A percentile compares a stretch with the other conserved stretches of the same genome.
Evolutionary conservation across 1,140 invertebrate species (phyloP).

Genomic region (Nebria ingens): DNA sequence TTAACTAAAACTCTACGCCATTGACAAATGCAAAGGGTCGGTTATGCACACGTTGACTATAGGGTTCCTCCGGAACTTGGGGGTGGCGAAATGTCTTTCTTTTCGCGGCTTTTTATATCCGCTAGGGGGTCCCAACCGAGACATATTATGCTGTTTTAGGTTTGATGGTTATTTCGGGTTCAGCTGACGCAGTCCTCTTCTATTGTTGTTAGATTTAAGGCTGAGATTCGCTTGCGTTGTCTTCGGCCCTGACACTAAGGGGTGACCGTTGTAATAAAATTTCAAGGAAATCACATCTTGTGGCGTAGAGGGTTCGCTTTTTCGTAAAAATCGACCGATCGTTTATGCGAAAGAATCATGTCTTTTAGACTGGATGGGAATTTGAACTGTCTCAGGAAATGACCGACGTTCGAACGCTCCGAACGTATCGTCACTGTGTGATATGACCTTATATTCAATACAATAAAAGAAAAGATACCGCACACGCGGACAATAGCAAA

Average conservation of each 20-base stretch:
- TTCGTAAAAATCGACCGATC: not conserved
- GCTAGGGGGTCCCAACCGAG: slow-evolving; percentile 13
- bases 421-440: no score
- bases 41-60: no score
- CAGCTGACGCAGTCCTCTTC: not conserved
- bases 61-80: slow-evolving; percentile 6
- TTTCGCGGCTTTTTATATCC: slow-evolving; percentile 21
- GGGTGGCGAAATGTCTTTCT: slow-evolving; percentile 23
- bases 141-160: slow-evolving; percentile 13
- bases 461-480: not conserved
- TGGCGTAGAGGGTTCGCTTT: not conserved
- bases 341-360: not conserved
- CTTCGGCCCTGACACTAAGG: slow-evolving; percentile 15
- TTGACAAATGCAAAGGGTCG: slow-evolving; percentile 4
- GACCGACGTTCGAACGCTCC: not conserved
- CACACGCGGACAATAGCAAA: no score
- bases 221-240: not conserved
- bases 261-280: slow-evolving; percentile 18
- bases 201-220: not conserved
- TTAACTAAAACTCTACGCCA: no score
- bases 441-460: not conserved
- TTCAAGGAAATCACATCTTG: slow-evolving; percentile 15
- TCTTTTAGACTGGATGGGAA: not conserved
- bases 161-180: not conserved
- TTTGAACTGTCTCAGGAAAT: not conserved